Base-by-base conservation (phyloP, 1,140 invertebrate genomes). In the Oreohelix idahoensis region DNA sequence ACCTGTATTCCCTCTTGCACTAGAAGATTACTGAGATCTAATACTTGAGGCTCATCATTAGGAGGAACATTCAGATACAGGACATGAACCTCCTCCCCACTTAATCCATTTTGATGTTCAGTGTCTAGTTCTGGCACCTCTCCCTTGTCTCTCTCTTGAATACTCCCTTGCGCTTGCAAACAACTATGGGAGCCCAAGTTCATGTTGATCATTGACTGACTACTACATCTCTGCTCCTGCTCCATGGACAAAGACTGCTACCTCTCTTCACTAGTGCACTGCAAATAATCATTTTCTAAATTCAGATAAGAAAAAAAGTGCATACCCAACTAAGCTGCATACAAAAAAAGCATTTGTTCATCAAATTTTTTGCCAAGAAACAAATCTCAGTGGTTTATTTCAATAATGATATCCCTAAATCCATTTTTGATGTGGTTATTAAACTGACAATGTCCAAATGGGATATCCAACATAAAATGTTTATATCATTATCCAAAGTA, bases 1-100 rank as follows among this genome's bases (percentile, higher is more conserved):
- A 82, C 80, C 80, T 82, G 80, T 69, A 82, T 82, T n/a, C 71
- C 80, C 29, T 82, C 70, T 1, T 82, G 80, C 15, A 29, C 35
- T 32, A 82, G 49, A 1, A 82, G 32, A 49, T 39, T 82, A 13
- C 42, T 39, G 26, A 82, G 42, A 45, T 82, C 80, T 29, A 82
- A 49, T 0, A 82, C 80, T 29, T 82, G 80, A 26, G 80, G 70
- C 10, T 75, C 80, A 39, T 74, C 80, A 38, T 17, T 58, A 17
- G 45, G 42, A 26, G 58, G 70, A 38, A 82, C 71, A 42, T 82
- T 63, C 1, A 82, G 63, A 29, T 82, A 82, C 32, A 74, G 45
- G 20, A 82, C 71, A 39, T 82, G 69, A 75, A 82, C 80, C n/a
- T 81, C 66, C 32, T 51, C 69, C 0, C 35, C 80, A 74, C 36